These are phyloP conservation scores for Anabacerthia variegaticeps DNA, from an alignment of 2,797 vertebrate species.

Conservation along the genomic window DNA sequence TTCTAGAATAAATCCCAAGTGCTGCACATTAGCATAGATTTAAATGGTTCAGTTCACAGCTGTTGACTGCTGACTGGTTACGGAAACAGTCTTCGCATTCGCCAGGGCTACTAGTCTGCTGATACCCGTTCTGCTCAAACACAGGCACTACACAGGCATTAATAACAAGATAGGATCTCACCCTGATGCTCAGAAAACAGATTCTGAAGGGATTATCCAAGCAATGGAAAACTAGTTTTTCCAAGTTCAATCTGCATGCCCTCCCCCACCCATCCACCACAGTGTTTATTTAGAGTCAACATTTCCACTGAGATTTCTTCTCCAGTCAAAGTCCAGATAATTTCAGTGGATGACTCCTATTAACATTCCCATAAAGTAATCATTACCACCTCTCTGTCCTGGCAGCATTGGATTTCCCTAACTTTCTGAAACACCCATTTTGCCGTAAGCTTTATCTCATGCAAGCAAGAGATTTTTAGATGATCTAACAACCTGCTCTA, in stretches of 20 bases:
- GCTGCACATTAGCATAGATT: background rate
- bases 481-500: background rate
- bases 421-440: background rate
- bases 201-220: slow-evolving; percentile 19
- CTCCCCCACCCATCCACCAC: background rate
- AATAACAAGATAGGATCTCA: background rate
- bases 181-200: background rate
- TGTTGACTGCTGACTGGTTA: rapidly evolving
- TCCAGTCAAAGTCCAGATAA: rapidly evolving
- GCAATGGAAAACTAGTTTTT: slow-evolving; percentile 4
- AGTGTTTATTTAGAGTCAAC: background rate
- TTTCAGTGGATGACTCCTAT: background rate
- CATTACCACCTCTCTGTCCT: background rate
- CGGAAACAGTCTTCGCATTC: background rate
- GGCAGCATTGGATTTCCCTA: background rate
- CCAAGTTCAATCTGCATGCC: background rate
- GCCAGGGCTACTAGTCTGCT: rapidly evolving
- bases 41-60: background rate
- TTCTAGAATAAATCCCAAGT: background rate
- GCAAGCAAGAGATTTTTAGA: background rate
- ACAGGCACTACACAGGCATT: background rate
- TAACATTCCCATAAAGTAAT: background rate
- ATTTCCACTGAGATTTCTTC: background rate
- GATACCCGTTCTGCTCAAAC: background rate
- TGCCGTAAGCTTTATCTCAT: background rate